phyloP scores from a whole-genome alignment of 30 jellyfish, hydroid and myxozoan species.

The Aurelia coerulea region DNA sequence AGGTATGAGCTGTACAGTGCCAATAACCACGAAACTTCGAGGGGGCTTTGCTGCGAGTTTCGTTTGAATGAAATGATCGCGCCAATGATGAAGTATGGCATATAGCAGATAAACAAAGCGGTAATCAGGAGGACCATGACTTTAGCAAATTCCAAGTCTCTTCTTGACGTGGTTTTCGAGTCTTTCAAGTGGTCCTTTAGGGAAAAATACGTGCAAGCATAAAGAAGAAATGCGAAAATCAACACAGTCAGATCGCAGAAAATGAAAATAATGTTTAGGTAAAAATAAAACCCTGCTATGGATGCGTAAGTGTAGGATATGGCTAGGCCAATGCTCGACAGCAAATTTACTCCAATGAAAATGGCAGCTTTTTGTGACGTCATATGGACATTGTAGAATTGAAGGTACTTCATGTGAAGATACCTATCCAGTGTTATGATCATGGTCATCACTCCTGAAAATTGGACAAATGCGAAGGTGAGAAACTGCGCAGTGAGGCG shows the following conservation, averaged over 20 bases:
- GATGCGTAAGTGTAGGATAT: slow-evolving; percentile 27
- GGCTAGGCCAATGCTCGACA: slow-evolving; percentile 42
- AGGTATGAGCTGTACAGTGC: slow-evolving; percentile 54
- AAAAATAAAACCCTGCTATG: slow-evolving; percentile 23
- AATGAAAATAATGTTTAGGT: slow-evolving; percentile 12
- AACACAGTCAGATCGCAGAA: background rate
- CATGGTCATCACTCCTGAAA: slow-evolving; percentile 54
- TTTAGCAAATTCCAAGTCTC: background rate
- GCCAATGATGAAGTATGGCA: slow-evolving; percentile 55
- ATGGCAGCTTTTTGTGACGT: slow-evolving; percentile 29
- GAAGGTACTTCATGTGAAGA: slow-evolving; percentile 63
- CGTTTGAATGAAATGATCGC: slow-evolving; percentile 33
- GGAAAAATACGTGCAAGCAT: background rate
- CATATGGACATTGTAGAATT: slow-evolving; percentile 31
- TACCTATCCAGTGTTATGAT: slow-evolving; percentile 55
- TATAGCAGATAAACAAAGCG: slow-evolving; percentile 13
- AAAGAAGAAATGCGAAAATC: background rate
- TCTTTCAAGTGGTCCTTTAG: background rate
- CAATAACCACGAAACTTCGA: slow-evolving; percentile 12
- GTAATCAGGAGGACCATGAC: background rate
- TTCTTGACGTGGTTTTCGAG: background rate
- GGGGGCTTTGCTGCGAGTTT: slow-evolving; percentile 22
- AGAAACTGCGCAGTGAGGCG: slow-evolving; percentile 14
- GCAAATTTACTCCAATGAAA: slow-evolving; percentile 26
- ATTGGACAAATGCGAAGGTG: slow-evolving; percentile 51